phyloP scores from a whole-genome alignment of 2,888 invertebrate genomes.

The Maniola hyperantus region DNA sequence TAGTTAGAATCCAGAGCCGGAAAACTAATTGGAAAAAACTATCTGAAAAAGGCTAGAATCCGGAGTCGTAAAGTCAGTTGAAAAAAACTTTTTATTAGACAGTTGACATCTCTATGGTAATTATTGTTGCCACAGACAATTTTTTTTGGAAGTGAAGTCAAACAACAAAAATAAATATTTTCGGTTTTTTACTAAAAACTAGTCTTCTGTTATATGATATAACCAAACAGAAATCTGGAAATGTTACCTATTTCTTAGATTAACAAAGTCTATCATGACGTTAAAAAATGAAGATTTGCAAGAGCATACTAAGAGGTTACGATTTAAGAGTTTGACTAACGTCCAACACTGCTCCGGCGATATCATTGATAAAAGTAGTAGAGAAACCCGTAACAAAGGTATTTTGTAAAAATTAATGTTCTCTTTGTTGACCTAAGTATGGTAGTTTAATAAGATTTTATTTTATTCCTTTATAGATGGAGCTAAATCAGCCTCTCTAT shows the following conservation, averaged over 20 bases:
- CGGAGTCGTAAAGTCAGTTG: too few species aligned
- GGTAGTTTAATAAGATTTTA: not conserved
- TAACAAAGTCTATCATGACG: constrained; percentile 50
- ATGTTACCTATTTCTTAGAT: constrained; percentile 35
- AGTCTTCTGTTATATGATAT: constrained; percentile 4
- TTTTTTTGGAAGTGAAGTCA: too few species aligned
- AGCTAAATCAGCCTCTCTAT: constrained; percentile 73
- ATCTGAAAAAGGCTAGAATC: too few species aligned
- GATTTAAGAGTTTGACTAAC: constrained; percentile 68
- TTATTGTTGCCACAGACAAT: too few species aligned
- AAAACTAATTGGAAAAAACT: too few species aligned
- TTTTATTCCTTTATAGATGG: constrained; percentile 57
- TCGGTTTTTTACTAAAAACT: not conserved
- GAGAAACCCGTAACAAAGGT: constrained; percentile 68
- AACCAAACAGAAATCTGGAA: constrained; percentile 20
- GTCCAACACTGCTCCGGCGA: constrained; percentile 64
- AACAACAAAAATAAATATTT: too few species aligned
- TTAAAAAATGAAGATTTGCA: constrained; percentile 68
- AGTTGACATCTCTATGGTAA: too few species aligned
- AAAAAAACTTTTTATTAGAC: too few species aligned
- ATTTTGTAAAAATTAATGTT: constrained; percentile 19
- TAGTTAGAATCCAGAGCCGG: too few species aligned
- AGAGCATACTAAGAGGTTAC: constrained; percentile 73
- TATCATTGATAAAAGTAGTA: constrained; percentile 59
- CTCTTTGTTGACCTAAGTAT: not conserved